Base-by-base conservation (phyloP, 2,113 vertebrate species). In the Solenodon paradoxus region DNA sequence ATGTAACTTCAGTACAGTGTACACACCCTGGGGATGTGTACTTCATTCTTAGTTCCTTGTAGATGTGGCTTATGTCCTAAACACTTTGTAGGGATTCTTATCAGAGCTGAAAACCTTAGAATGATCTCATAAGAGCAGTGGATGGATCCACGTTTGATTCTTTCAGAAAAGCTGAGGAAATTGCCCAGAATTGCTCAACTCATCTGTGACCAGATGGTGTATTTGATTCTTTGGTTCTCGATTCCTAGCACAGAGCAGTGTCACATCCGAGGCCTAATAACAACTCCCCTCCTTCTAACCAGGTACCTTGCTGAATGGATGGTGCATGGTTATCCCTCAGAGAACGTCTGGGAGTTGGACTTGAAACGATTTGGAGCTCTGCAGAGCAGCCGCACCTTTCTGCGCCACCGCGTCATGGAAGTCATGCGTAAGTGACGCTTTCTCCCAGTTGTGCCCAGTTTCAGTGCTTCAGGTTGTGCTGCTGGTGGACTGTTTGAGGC, bases 301-400 rank as follows among this genome's bases (percentile, higher is more conserved):
- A 99, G 99, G 98, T 99, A 98, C 96, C 98, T 99, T 93, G 99
- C 99, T 5, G 99, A 99, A 96, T 99, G 99, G 99, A 99, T 99
- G 98, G 99, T 99, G 10, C 98, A 99, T 4, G 99, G 99, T 1
- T 99, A 99, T 93, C 99, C 99, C 0, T 99, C 98, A 0, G 99
- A 99, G 82, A 99, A 99, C 0, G 98, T 99, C 35, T 99, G 99
- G 99, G 98, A 99, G 0, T 97, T 99, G 97, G 99, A 99, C 96
- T 97, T 99, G 97, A 99, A 99, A 35, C 99, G 99, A 88, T 99
- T 99, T 49, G 99, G 99, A 0, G 98, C 98, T 91, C 98, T 99
- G 26, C 99, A 99, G 98, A 99, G 99, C 98, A 99, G 99, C 86
- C 99, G 99, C 10, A 99, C 99, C 20, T 99, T 99, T 98, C 98